Evolutionary conservation across 2,888 invertebrate species (phyloP).

Genomic region (Pollenia amentaria): DNA sequence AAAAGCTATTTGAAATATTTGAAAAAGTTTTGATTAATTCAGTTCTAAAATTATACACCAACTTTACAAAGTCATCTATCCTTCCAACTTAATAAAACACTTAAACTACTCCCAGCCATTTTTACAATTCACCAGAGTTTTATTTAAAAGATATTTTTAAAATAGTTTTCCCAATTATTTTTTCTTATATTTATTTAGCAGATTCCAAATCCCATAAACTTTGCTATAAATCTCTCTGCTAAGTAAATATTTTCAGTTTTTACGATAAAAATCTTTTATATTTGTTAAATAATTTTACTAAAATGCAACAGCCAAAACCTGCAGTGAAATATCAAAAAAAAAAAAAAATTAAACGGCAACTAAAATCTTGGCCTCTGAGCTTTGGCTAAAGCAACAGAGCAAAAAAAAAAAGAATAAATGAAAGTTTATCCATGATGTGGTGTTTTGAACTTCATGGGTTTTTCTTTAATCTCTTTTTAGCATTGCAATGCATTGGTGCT

Average conservation of each 20-base stretch:
- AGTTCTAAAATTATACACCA: too few relatives aligned
- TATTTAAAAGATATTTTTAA: not conserved
- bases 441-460: constrained; percentile 55
- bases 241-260: not conserved
- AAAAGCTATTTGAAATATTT: too few relatives aligned
- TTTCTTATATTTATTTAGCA: not conserved
- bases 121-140: too few relatives aligned
- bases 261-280: constrained; percentile 10
- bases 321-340: not conserved
- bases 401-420: not conserved
- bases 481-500: not conserved
- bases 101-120: too few relatives aligned
- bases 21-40: too few relatives aligned
- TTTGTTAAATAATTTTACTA: not conserved
- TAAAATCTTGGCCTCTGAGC: constrained; percentile 37
- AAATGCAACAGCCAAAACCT: not conserved
- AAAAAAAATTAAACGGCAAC: not conserved
- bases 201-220: not conserved
- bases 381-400: not conserved
- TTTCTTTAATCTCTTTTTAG: constrained; percentile 25
- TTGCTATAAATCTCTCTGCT: not conserved
- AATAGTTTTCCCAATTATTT: not conserved
- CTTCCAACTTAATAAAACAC: too few relatives aligned
- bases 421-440: constrained; percentile 41
- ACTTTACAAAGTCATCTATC: too few relatives aligned